phyloP scores from a whole-genome alignment of 1,140 invertebrate species.

The Amphibalanus amphitrite region DNA sequence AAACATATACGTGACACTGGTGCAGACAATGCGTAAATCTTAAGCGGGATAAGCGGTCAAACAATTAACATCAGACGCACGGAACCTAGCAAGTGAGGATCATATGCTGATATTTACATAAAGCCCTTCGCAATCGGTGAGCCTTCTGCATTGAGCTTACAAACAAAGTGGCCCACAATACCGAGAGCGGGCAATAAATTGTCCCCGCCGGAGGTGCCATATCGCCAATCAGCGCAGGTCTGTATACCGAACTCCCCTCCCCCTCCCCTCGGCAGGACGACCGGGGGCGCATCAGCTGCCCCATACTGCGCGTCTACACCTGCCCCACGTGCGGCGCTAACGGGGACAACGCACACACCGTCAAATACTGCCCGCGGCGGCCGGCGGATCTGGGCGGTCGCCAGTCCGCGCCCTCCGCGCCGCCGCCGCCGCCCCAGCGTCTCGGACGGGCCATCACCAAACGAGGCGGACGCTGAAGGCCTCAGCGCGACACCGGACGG shows the following conservation, averaged over 20 bases:
- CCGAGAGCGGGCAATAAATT: too few relatives aligned
- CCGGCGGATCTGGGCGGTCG: too few relatives aligned
- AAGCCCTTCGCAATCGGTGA: background rate
- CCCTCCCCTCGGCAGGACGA: constrained; percentile 26
- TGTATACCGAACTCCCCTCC: background rate
- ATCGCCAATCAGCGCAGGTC: background rate
- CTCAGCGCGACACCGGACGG: too few relatives aligned
- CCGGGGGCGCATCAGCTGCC: constrained; percentile 42
- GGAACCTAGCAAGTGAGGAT: background rate
- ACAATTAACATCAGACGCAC: background rate
- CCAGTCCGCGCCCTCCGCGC: too few relatives aligned
- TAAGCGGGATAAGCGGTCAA: background rate
- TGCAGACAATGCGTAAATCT: background rate
- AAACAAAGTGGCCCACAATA: too few relatives aligned
- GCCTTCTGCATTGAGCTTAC: background rate
- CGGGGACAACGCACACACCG: constrained; percentile 54
- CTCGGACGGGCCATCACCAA: too few relatives aligned
- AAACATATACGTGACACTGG: background rate
- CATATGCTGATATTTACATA: background rate
- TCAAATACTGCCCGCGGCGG: constrained; percentile 46
- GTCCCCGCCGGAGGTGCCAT: background rate
- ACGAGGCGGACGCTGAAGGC: too few relatives aligned
- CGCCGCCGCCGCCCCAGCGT: too few relatives aligned
- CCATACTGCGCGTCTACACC: constrained; percentile 42
- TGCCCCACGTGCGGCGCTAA: constrained; percentile 49